A percentile compares a stretch with the other conserved stretches of the same genome.
These are phyloP conservation scores for Aporophyla lueneburgensis DNA, from an alignment of 2,888 invertebrate species.

Conservation along the genomic window DNA sequence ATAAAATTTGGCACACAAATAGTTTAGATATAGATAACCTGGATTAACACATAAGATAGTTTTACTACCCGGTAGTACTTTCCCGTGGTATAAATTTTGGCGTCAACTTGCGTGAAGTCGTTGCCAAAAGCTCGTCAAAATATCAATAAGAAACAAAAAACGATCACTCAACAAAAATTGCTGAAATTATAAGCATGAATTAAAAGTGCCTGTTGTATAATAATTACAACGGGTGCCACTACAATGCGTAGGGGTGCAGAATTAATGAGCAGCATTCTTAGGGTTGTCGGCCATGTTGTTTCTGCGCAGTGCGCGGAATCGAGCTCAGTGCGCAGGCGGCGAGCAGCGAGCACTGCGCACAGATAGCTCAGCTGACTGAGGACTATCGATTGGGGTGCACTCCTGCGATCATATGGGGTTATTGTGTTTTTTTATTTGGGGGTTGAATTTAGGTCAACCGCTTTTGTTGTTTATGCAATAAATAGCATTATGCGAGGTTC, in stretches of 20 bases:
- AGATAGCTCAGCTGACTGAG: constrained; percentile 70
- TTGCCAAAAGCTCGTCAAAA: not conserved
- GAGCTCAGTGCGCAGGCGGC: constrained; percentile 79
- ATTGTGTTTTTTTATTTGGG: constrained; percentile 57
- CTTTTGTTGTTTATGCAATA: constrained; percentile 65
- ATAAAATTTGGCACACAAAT: too few species aligned
- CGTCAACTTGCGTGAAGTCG: too few species aligned
- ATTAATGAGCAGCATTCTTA: constrained; percentile 77
- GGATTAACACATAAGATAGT: too few species aligned
- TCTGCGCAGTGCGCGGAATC: constrained; percentile 77
- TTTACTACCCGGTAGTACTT: too few species aligned
- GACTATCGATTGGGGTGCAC: constrained; percentile 70
- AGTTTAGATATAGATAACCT: too few species aligned
- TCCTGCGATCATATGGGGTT: constrained; percentile 63
- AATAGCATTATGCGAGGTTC: constrained; percentile 51
- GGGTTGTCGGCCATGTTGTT: constrained; percentile 73
- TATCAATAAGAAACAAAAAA: not conserved
- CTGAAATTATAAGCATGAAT: constrained; percentile 50
- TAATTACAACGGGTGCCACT: constrained; percentile 78
- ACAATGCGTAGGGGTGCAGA: constrained; percentile 79
- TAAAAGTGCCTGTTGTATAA: constrained; percentile 63
- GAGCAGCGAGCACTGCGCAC: constrained; percentile 70
- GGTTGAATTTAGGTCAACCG: constrained; percentile 72
- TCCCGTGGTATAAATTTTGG: too few species aligned
- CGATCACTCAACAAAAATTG: constrained; percentile 4